These are phyloP conservation scores for Caenorhabditis tropicalis DNA, from an alignment of 1,140 invertebrate species.

Conservation along the genomic window DNA sequence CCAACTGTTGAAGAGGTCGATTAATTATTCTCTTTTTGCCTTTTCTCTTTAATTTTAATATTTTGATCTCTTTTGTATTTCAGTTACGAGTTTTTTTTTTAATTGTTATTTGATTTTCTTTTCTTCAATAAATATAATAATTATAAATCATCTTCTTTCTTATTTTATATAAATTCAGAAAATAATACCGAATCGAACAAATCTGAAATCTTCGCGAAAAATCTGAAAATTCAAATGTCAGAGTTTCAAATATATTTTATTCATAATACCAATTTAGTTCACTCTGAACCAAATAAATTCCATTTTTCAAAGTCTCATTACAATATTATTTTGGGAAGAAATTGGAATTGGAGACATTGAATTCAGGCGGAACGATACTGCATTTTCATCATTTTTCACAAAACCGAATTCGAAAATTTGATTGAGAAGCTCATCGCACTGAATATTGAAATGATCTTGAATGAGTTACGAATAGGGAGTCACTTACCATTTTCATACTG, in stretches of 20 bases:
- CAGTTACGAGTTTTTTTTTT: neutral
- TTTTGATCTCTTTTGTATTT: neutral
- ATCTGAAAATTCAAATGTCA: no score
- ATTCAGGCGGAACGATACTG: neutral
- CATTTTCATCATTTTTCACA: constrained; percentile 15
- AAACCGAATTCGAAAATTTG: constrained; percentile 1
- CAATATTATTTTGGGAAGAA: constrained; percentile 10
- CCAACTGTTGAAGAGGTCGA: constrained; percentile 71
- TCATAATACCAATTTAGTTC: no score
- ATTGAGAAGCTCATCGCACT: constrained; percentile 5
- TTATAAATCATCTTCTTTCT: neutral
- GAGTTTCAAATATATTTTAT: no score
- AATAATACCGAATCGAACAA: no score
- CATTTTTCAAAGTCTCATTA: neutral
- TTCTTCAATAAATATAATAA: constrained; percentile 15
- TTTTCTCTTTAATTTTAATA: neutral
- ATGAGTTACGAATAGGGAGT: no score
- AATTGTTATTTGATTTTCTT: neutral
- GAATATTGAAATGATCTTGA: neutral
- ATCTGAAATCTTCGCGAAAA: no score
- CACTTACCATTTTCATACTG: constrained; percentile 1
- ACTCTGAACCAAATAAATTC: neutral
- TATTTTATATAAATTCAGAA: no score
- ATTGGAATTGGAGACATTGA: constrained; percentile 3
- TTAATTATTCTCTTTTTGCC: constrained; percentile 72